These are phyloP conservation scores for Psilopogon haemacephalus DNA, from an alignment of 2,113 vertebrate species.

Conservation along the genomic window DNA sequence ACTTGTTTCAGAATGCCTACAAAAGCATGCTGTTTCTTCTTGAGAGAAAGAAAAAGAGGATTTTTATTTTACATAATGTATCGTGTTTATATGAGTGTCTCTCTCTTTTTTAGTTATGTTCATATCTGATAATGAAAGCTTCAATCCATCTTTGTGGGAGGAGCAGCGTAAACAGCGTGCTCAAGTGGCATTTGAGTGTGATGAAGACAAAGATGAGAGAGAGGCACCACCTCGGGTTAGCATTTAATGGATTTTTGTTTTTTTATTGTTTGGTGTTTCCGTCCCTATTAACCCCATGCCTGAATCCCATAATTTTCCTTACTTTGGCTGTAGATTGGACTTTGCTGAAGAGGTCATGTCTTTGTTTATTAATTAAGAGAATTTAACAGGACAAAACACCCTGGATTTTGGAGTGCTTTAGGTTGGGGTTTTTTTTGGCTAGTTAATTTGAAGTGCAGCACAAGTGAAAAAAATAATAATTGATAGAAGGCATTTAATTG, in stretches of 20 bases:
- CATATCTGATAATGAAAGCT: slow-evolving; percentile 97
- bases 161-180: slow-evolving; percentile 96
- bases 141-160: slow-evolving; percentile 96
- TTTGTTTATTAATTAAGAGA: not conserved
- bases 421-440: not conserved
- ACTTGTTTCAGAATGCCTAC: not conserved
- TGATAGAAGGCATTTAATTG: not conserved
- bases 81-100: not conserved
- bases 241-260: not conserved
- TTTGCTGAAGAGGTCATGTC: not conserved
- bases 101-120: slow-evolving; percentile 82
- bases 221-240: slow-evolving; percentile 84
- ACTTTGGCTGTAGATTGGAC: not conserved
- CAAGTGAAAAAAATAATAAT: not conserved
- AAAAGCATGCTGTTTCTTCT: not conserved
- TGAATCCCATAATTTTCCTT: not conserved
- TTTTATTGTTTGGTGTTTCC: not conserved
- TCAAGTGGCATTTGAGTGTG: slow-evolving; percentile 98
- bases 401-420: rapidly evolving
- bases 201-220: slow-evolving; percentile 97
- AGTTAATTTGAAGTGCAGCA: not conserved
- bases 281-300: not conserved
- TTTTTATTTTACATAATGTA: not conserved
- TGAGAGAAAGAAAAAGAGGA: not conserved
- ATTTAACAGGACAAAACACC: not conserved